phyloP scores from a whole-genome alignment of 1,140 invertebrate genomes.

The Cydia pomonella region DNA sequence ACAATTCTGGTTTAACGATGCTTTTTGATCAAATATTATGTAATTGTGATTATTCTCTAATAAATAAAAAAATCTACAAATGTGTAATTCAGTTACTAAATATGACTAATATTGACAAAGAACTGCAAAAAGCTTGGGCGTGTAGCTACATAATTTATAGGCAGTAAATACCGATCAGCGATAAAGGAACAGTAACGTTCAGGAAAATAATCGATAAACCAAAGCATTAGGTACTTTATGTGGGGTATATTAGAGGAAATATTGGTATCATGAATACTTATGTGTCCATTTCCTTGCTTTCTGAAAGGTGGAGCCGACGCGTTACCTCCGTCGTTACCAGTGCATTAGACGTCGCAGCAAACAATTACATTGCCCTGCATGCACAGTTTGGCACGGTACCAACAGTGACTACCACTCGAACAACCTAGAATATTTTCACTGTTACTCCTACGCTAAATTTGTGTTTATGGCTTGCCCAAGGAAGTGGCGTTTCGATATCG shows the following conservation, averaged over 20 bases:
- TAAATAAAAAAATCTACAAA: no score
- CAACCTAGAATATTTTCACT: slow-evolving; percentile 61
- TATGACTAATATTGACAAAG: no score
- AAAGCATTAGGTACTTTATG: no score
- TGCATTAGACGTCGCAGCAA: slow-evolving; percentile 66
- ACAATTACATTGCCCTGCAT: slow-evolving; percentile 71
- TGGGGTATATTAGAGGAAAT: not conserved
- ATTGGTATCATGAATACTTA: not conserved
- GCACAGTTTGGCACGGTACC: slow-evolving; percentile 69
- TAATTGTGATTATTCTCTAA: no score
- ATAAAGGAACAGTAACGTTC: no score
- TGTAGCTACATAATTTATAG: no score
- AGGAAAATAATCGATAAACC: no score
- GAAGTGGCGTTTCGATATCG: slow-evolving; percentile 34
- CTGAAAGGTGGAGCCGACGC: slow-evolving; percentile 34
- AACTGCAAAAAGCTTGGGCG: no score
- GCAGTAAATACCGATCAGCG: no score
- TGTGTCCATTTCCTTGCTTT: slow-evolving; percentile 21
- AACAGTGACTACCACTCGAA: slow-evolving; percentile 60
- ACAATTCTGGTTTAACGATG: no score
- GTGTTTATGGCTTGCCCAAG: slow-evolving; percentile 51
- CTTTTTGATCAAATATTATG: no score
- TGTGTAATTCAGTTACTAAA: no score
- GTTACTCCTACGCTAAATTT: slow-evolving; percentile 60
- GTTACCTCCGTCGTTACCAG: slow-evolving; percentile 60